Percentiles rank a stretch among this genome's conserved stretches.
Evolutionary conservation across 2,888 invertebrate genomes (phyloP).

Genomic region (Euplagia quadripunctaria): DNA sequence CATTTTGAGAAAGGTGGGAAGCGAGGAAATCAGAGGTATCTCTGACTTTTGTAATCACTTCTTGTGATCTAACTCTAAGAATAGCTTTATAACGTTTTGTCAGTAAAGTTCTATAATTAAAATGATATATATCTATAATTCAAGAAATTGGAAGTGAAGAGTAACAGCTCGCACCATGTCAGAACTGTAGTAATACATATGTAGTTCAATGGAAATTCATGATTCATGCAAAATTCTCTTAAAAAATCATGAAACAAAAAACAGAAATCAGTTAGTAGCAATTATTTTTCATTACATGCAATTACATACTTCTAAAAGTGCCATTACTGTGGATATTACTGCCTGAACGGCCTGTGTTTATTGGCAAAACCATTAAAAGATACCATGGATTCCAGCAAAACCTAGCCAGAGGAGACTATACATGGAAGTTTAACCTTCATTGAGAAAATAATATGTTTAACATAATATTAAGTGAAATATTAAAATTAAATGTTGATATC

Average conservation of each 20-base stretch:
- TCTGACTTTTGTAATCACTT: conserved; percentile 10
- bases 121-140: not conserved
- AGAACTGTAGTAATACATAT: too few species aligned
- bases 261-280: conserved; percentile 13
- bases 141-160: too few species aligned
- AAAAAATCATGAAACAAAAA: conserved; percentile 1
- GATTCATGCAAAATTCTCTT: too few species aligned
- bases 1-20: conserved; percentile 13
- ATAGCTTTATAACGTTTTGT: not conserved
- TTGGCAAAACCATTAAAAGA: conserved; percentile 18
- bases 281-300: conserved; percentile 54
- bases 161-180: too few species aligned
- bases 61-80: conserved; percentile 10
- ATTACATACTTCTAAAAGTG: conserved; percentile 47
- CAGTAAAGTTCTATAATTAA: conserved; percentile 1
- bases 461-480: not conserved
- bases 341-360: conserved; percentile 16
- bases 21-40: not conserved
- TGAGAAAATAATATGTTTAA: not conserved
- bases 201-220: too few species aligned
- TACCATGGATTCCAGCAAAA: conserved; percentile 9
- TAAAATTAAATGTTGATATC: not conserved
- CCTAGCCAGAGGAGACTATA: not conserved
- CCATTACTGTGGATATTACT: conserved; percentile 36
- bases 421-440: not conserved